These are phyloP conservation scores for sheep (Ovis aries) DNA, from an alignment of 2,113 vertebrate genomes.

Conservation along the genomic window DNA sequence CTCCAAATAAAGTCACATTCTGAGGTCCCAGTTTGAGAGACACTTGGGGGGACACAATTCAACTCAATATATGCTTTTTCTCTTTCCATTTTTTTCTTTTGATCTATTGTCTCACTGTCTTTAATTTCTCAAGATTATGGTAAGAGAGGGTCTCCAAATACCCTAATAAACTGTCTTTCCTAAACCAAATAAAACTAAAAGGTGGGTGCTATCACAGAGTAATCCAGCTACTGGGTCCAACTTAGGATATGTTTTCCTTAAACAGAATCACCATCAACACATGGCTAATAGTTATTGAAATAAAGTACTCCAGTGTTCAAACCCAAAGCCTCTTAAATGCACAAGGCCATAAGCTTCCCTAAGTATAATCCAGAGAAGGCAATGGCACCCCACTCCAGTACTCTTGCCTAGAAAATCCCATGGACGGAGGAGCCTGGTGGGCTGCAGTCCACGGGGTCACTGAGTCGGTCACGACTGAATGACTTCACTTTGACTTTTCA, in stretches of 20 bases:
- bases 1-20: background rate
- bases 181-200: background rate
- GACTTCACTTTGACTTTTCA: too few species aligned
- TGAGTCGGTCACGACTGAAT: too few species aligned
- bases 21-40: background rate
- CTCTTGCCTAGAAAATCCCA: too few species aligned
- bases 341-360: background rate
- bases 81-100: background rate
- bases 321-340: background rate
- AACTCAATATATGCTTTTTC: background rate
- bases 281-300: background rate
- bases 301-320: background rate
- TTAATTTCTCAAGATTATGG: background rate
- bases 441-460: too few species aligned
- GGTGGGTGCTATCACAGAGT: background rate
- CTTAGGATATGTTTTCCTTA: background rate
- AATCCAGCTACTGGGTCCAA: background rate
- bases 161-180: background rate
- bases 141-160: background rate
- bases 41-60: background rate
- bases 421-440: too few species aligned
- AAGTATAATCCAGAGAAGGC: background rate
- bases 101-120: background rate
- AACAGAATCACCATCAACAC: background rate
- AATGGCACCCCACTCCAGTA: too few species aligned